Base-by-base conservation (phyloP, 2,888 invertebrate genomes). In the Resseliella maxima region DNA sequence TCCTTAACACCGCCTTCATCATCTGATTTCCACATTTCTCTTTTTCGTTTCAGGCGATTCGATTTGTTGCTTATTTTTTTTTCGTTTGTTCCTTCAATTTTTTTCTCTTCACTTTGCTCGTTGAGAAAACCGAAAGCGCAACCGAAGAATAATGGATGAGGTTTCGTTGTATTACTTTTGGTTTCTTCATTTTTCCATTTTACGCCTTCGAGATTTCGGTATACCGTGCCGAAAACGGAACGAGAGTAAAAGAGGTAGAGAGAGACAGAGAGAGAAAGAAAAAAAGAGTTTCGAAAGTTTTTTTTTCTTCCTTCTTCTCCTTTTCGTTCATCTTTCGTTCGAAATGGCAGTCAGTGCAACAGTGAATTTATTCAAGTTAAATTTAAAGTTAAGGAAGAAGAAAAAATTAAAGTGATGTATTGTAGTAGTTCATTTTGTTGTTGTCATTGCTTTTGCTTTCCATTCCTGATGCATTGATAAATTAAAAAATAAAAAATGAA, bases 141-240 rank as follows among this genome's bases (percentile, higher is more conserved):
- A 72, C 72, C 72, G 35, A 72, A 72, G 72, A 72, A 72, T 72
- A 72, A 72, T 31, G 72, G 72, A 72, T 72, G 72, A 72, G 72
- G 31, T 72, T 72, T 72, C 72, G 72, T 72, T 72, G 72, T 72
- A 35, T 31, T 72, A 72, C 31, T 72, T 72, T 72, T 72, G 72
- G 31, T 72, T 72, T 72, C 72, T 72, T 72, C 35, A 72, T 72
- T 72, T 31, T 72, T 27, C 31, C 31, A 72, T 72, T 72, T 72
- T 72, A 72, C 72, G 72, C 72, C 72, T 72, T 72, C 72, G 31
- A 31, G 72, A 31, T 72, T 12, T 27, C 15, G 15, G 31, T 15
- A 31, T 12, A 59, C 59, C 59, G 27, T n/a, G n/a, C n/a, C n/a
- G n/a, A n/a, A n/a, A n/a, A n/a, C n/a, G n/a, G n/a, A n/a, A n/a